Evolutionary conservation across 2,113 vertebrate genomes (phyloP).

Genomic region (Speoplatyrhinus poulsoni): DNA sequence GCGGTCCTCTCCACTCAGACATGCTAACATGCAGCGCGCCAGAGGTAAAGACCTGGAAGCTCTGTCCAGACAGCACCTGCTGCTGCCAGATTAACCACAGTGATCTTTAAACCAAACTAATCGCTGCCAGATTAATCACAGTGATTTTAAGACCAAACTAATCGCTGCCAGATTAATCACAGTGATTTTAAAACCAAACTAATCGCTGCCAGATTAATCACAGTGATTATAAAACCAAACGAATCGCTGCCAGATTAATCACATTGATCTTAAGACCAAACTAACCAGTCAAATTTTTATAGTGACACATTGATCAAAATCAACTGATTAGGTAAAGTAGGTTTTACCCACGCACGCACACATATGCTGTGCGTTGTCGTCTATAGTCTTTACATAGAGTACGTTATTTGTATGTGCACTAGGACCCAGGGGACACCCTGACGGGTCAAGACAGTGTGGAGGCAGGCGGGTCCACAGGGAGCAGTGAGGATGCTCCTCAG

Average conservation of each 20-base stretch:
- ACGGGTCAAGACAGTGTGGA: not conserved
- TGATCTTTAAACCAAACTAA: no score
- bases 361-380: not conserved
- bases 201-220: no score
- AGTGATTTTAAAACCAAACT: no score
- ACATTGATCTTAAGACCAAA: no score
- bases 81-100: conserved; percentile 40
- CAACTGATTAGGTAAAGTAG: no score
- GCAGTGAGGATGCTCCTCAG: conserved; percentile 16
- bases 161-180: no score
- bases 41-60: conserved; percentile 67
- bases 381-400: not conserved
- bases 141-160: no score
- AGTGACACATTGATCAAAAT: no score
- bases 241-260: no score
- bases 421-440: conserved; percentile 61
- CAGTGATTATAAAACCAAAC: no score
- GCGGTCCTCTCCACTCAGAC: conserved; percentile 71
- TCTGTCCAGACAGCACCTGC: not conserved
- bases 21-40: conserved; percentile 74
- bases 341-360: not conserved
- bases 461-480: conserved; percentile 6
- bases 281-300: no score
- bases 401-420: not conserved
- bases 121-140: no score